Percentiles rank a stretch among this genome's conserved stretches.
Conservation (phyloP, 2,888 invertebrate species). For the Cryptocheilus praepositus region DNA sequence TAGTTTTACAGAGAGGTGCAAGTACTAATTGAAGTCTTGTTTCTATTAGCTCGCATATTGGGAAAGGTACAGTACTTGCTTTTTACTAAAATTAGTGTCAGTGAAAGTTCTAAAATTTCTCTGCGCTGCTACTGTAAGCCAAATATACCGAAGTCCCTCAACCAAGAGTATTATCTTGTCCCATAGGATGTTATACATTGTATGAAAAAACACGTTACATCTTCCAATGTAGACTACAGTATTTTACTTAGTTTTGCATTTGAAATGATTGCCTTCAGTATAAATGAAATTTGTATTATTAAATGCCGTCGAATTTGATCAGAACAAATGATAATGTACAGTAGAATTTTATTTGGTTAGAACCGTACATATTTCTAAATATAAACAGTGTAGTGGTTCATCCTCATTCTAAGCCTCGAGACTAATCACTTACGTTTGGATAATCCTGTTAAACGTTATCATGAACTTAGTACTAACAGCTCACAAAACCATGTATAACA, state of each 20-base stretch:
- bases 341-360: neutral
- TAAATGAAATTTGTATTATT: neutral
- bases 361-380: no score
- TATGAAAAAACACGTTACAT: constrained; percentile 20
- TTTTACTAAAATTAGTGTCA: constrained; percentile 36
- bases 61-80: constrained; percentile 72
- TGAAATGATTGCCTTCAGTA: neutral
- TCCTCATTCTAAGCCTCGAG: neutral
- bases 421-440: no score
- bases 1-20: constrained; percentile 39
- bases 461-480: neutral
- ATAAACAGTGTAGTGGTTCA: no score
- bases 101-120: constrained; percentile 18
- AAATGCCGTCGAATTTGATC: no score
- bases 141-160: constrained; percentile 13
- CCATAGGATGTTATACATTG: constrained; percentile 42
- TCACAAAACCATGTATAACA: constrained; percentile 36
- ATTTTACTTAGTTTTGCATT: neutral
- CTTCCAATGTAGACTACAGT: constrained; percentile 9
- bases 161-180: constrained; percentile 15
- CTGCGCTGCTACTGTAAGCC: neutral
- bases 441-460: neutral
- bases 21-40: constrained; percentile 64
- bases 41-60: constrained; percentile 73
- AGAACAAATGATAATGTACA: no score